These are phyloP conservation scores for Nemurella pictetii DNA, from an alignment of 2,888 invertebrate species.

Conservation along the genomic window DNA sequence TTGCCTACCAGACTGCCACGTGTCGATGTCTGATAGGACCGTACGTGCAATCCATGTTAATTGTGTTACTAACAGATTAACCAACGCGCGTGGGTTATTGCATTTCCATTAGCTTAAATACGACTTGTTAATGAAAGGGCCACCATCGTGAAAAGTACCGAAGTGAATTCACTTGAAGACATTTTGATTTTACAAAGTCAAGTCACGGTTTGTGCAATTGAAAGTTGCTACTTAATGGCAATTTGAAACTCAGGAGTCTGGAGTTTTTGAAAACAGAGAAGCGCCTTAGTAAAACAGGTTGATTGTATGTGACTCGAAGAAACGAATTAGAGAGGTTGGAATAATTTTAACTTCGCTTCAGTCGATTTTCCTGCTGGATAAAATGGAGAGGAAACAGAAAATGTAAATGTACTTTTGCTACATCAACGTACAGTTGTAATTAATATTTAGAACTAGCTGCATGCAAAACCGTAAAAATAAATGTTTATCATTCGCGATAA, in stretches of 20 bases:
- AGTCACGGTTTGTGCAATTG: not conserved
- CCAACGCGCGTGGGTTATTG: not conserved
- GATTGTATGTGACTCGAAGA: not conserved
- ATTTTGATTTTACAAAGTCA: not conserved
- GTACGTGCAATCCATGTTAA: not conserved
- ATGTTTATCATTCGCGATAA: not conserved
- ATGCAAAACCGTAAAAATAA: not conserved
- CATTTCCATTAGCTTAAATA: not conserved
- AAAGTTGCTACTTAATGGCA: not conserved
- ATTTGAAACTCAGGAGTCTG: not conserved
- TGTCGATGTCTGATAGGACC: not conserved
- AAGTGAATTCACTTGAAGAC: not conserved
- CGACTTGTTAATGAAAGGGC: not conserved
- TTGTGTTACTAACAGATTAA: not conserved
- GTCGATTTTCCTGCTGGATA: not conserved
- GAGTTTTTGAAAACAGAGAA: not conserved
- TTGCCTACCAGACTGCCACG: not conserved
- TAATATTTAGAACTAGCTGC: not conserved
- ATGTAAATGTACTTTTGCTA: not conserved
- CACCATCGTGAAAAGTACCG: not conserved
- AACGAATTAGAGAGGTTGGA: not conserved
- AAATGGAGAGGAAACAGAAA: not conserved
- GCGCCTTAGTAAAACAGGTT: not conserved
- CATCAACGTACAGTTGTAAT: too few species aligned
- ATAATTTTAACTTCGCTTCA: not conserved